Percentiles rank a stretch among this genome's conserved stretches.
These are phyloP conservation scores for Macaca nemestrina DNA, from an alignment of 2,113 vertebrate genomes.

Conservation along the genomic window DNA sequence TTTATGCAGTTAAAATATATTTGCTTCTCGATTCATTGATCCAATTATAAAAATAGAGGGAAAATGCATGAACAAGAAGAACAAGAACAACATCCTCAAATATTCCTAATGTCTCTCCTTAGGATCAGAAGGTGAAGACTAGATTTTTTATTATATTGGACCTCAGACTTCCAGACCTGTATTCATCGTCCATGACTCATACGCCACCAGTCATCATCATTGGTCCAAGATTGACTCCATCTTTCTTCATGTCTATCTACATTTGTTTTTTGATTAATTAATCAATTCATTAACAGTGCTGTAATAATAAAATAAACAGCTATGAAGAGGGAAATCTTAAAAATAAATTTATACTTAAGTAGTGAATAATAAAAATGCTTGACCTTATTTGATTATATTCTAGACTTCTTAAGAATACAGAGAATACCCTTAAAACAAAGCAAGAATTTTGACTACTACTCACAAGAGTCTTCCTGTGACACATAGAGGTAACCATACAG, in stretches of 20 bases:
- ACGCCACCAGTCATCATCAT: not conserved
- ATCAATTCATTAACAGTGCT: not conserved
- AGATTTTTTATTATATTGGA: not conserved
- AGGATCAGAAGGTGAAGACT: not conserved
- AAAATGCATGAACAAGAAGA: not conserved
- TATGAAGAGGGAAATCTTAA: not conserved
- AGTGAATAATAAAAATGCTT: not conserved
- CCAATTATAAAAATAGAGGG: not conserved
- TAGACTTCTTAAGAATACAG: not conserved
- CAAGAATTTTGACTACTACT: not conserved
- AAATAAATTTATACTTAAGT: not conserved
- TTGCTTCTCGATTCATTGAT: not conserved
- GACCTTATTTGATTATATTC: not conserved
- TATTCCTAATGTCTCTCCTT: not conserved
- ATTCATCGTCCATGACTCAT: not conserved
- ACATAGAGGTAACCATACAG: accelerated
- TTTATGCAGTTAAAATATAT: not conserved
- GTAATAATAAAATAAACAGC: not conserved
- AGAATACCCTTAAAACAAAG: not conserved
- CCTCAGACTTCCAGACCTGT: constrained; percentile 21
- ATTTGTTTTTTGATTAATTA: not conserved
- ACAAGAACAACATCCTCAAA: not conserved
- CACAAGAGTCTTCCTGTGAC: too few relatives aligned
- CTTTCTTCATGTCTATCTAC: not conserved
- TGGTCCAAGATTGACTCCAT: not conserved